Base-by-base conservation (phyloP, 2,113 vertebrate genomes). In the Patagioenas fasciata region DNA sequence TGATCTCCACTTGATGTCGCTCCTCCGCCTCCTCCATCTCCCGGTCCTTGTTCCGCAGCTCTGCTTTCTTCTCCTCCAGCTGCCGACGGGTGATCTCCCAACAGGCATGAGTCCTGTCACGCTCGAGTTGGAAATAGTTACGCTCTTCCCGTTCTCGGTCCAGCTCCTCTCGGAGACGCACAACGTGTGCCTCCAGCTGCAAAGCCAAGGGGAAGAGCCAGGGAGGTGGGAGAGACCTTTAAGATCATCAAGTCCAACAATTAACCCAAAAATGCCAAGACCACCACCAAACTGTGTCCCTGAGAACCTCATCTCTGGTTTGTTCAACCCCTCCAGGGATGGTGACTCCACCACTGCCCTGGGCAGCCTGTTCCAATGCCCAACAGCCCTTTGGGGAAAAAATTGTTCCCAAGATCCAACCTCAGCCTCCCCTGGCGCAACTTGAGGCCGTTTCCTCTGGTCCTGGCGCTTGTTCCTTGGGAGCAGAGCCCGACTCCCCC, bases 41-140 rank as follows among this genome's bases (percentile, higher is more conserved):
- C 20, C 98, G 97, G 42, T 99, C 98, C 74, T 98, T 97, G 94
- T 97, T 98, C 47, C 98, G 97, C 40, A 98, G 96, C 74, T 99
- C 98, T 0, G 98, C 98, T 58, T 97, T 98, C 91, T 97, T 98
- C 95, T 99, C 99, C 61, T 99, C 98, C 80, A 99, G 97, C 87
- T 99, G 98, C 90, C 88, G 91, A 13, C 98, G 96, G 0, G 98
- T 98, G 93, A 99, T 98, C 75, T 99, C 98, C 98, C 98, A 99
- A 96, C 98, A 99, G 8, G 97, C 98, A 93, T 98, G 98, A 73
- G 99, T 98, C 90, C 98, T 99, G 95, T 99, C 98, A 4, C 98
- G 97, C 91, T 99, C 99, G 88, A 99, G 96, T 96, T 99, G 99
- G 93, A 99, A 99, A 34, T 99, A 99, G 96, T 98, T 99, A 19